A percentile compares a stretch with the other conserved stretches of the same genome.
These are phyloP conservation scores for Bellardia pandia DNA, from an alignment of 2,888 invertebrate genomes.

Conservation along the genomic window DNA sequence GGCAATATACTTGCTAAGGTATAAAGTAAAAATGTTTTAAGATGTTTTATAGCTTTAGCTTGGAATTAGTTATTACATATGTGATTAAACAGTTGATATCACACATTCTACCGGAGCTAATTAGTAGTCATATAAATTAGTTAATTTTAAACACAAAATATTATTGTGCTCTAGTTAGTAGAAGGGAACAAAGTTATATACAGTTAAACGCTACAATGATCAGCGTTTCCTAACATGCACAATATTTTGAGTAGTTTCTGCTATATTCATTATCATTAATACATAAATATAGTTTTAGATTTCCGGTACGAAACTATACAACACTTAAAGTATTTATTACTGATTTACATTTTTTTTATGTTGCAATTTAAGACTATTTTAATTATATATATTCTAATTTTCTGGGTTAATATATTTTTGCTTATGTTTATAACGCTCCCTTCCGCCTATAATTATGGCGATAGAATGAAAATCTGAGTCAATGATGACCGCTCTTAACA, in stretches of 20 bases:
- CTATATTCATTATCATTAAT: not conserved
- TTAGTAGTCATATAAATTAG: constrained; percentile 13
- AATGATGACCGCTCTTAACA: too few species aligned
- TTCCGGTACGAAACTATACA: not conserved
- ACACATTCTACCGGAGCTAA: not conserved
- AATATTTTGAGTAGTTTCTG: not conserved
- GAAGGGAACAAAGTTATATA: not conserved
- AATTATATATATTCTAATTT: too few species aligned
- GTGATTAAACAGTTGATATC: not conserved
- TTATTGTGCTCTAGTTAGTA: not conserved
- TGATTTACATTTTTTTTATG: too few species aligned
- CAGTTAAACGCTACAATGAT: not conserved
- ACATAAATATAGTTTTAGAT: not conserved
- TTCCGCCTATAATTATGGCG: too few species aligned
- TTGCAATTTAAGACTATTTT: too few species aligned
- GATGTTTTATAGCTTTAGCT: not conserved
- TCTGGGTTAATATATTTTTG: too few species aligned
- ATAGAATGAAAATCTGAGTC: too few species aligned
- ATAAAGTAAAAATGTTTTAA: constrained; percentile 12
- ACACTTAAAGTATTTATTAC: too few species aligned
- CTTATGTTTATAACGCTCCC: too few species aligned
- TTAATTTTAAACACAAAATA: not conserved
- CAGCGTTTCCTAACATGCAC: not conserved
- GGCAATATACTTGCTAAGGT: constrained; percentile 12
- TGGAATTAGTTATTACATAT: not conserved